Conservation (phyloP, 53 echinoderm and acorn worm species). For the Mesocentrotus franciscanus region DNA sequence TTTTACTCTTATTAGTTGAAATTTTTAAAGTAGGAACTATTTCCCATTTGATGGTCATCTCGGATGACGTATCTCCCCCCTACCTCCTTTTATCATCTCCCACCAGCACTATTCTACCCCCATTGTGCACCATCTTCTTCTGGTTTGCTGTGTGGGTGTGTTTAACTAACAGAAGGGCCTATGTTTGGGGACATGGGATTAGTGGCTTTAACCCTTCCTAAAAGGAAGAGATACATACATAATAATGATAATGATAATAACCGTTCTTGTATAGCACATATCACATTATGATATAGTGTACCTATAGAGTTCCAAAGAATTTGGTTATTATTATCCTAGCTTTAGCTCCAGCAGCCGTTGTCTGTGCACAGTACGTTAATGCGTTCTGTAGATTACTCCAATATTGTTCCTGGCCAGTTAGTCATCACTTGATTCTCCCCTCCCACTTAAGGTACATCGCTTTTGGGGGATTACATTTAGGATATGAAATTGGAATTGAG, state of each 20-base stretch:
- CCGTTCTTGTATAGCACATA: not conserved
- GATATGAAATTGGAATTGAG: not conserved
- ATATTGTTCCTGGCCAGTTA: not conserved
- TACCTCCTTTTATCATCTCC: not conserved
- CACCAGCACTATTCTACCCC: not conserved
- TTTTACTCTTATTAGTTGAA: too few species aligned
- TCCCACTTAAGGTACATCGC: not conserved
- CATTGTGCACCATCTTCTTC: not conserved
- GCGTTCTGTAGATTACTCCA: too few species aligned
- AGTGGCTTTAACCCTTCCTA: not conserved
- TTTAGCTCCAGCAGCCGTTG: too few species aligned
- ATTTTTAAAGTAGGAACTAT: too few species aligned
- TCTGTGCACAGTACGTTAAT: too few species aligned
- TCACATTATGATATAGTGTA: too few species aligned
- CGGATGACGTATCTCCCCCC: not conserved
- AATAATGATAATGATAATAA: not conserved
- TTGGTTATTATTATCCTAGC: too few species aligned
- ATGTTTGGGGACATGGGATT: not conserved
- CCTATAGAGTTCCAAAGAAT: too few species aligned
- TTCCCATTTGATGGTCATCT: not conserved
- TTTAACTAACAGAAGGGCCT: slow-evolving; percentile 36
- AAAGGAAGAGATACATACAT: too few species aligned
- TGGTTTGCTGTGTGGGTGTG: slow-evolving; percentile 39
- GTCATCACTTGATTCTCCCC: not conserved
- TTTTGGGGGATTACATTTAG: not conserved